These are phyloP conservation scores for Aphis gossypii DNA, from an alignment of 1,140 invertebrate species.

Conservation along the genomic window DNA sequence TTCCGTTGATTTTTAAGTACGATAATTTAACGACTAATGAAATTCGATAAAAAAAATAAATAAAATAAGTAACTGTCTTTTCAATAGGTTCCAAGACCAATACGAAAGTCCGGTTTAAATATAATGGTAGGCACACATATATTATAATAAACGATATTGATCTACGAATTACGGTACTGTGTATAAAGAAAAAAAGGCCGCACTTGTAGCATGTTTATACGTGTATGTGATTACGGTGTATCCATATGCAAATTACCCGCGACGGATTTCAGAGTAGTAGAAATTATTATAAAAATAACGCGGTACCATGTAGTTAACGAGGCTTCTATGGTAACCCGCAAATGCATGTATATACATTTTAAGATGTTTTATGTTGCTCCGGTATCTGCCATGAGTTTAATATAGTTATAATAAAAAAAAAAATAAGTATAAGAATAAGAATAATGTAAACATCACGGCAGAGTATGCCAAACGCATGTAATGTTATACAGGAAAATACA, in stretches of 20 bases:
- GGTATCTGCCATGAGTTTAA: not conserved
- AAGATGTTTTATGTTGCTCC: not conserved
- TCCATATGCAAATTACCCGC: not conserved
- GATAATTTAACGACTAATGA: not conserved
- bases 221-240: slow-evolving; percentile 2
- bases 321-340: not conserved
- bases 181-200: not conserved
- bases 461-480: not conserved
- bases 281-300: not conserved
- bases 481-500: not conserved
- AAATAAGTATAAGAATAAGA: not conserved
- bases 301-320: not conserved
- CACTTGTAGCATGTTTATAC: not conserved
- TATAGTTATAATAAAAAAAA: not conserved
- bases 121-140: not conserved
- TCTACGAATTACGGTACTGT: slow-evolving; percentile 23
- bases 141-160: slow-evolving; percentile 23
- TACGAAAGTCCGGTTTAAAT: slow-evolving; percentile 19
- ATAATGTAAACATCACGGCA: not conserved
- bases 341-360: not conserved
- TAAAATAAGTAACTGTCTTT: not conserved
- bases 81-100: not conserved
- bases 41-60: not conserved
- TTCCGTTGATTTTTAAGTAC: not conserved
- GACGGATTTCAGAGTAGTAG: not conserved